Evolutionary conservation across 1,140 invertebrate species (phyloP).

Genomic region (Dufourea novaeangliae): DNA sequence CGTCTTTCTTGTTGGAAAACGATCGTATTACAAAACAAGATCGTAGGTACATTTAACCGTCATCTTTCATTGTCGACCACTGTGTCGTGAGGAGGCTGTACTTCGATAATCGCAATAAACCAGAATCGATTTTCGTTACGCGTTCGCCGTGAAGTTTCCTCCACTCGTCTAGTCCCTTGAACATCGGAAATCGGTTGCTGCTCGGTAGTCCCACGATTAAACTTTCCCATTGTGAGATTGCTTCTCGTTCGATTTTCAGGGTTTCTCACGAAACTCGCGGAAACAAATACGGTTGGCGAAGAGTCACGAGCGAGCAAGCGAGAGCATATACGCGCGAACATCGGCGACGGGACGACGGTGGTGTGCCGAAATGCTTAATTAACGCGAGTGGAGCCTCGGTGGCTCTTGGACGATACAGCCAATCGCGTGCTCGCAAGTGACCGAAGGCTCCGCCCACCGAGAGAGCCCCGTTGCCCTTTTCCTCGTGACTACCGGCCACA

Average conservation of each 20-base stretch:
- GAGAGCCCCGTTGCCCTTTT: conserved; percentile 76
- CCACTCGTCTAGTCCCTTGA: too few relatives aligned
- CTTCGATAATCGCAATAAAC: background rate
- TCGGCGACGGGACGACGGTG: conserved; percentile 64
- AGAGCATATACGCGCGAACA: conserved; percentile 49
- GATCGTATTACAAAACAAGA: conserved; percentile 7
- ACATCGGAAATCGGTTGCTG: too few relatives aligned
- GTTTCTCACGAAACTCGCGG: conserved; percentile 17
- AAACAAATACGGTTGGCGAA: conserved; percentile 30
- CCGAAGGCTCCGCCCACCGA: conserved; percentile 66
- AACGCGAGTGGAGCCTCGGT: conserved; percentile 71
- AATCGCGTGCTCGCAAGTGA: conserved; percentile 59
- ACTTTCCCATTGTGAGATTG: background rate
- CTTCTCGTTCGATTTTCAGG: background rate
- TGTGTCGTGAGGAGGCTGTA: background rate
- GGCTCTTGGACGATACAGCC: conserved; percentile 62
- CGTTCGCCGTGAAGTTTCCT: background rate
- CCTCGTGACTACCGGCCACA: conserved; percentile 79
- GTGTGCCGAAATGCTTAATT: conserved; percentile 78
- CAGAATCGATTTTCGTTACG: background rate
- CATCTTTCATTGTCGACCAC: background rate
- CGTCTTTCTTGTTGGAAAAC: background rate
- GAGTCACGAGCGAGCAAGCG: conserved; percentile 49
- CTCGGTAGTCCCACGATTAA: background rate
- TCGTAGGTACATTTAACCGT: background rate